Conservation (phyloP, 2,888 invertebrate species). For the Rapana venosa region DNA sequence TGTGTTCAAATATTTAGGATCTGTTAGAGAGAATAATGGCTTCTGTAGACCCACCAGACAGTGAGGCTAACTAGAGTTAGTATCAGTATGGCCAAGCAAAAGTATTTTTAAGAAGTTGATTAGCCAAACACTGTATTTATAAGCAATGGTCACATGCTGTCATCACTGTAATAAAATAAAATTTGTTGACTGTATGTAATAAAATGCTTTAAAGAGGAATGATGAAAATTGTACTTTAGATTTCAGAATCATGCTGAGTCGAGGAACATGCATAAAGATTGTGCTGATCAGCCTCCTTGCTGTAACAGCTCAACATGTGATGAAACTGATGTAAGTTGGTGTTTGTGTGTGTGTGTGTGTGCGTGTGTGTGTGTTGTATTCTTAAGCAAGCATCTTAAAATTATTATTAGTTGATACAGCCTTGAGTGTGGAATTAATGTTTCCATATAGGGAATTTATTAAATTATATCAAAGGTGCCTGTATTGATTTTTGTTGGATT, state of each 20-base stretch:
- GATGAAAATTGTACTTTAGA: background rate
- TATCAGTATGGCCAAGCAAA: no score
- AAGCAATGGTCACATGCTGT: no score
- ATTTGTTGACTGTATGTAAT: no score
- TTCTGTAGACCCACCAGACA: no score
- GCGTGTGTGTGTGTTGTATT: background rate
- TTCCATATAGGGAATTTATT: no score
- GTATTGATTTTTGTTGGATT: background rate
- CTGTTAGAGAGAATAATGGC: no score
- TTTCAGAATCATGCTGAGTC: slow-evolving; percentile 26
- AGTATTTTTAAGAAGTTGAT: no score
- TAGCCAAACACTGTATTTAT: no score
- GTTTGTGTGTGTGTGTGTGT: background rate
- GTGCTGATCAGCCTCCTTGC: slow-evolving; percentile 45
- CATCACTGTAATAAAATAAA: no score
- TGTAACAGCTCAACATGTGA: slow-evolving; percentile 47
- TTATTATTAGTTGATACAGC: background rate
- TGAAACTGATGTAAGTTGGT: slow-evolving; percentile 42
- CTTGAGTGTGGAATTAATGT: background rate
- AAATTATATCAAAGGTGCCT: background rate
- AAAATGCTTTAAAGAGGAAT: background rate
- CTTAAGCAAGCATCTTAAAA: background rate
- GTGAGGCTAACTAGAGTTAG: no score
- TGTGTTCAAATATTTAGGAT: no score
- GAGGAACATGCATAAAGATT: slow-evolving; percentile 43